Base-by-base conservation (phyloP, 2,797 vertebrate species). In the Acanthis flammea region DNA sequence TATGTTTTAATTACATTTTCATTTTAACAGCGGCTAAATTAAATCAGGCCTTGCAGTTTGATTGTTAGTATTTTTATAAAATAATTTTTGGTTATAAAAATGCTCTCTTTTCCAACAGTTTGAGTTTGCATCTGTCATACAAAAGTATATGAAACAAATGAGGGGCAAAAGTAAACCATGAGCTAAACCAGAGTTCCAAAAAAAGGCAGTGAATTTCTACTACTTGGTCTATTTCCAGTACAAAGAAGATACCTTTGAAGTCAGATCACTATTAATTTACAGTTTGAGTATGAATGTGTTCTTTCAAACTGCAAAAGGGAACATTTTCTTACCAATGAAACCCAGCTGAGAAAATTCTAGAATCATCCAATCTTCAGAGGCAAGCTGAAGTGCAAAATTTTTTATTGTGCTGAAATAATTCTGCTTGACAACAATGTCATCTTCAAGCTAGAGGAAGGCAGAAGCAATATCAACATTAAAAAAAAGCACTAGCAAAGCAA, bases 331-430 rank as follows among this genome's bases (percentile, higher is more conserved):
- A 99, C 99, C 99, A 81, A 99, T 99, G 96, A 99, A 99, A 94
- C 99, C 99, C 89, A 99, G 98, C 96, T 99, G 99, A 94, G 99
- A 99, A 98, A 99, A 99, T 97, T 99, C 99, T 86, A 99, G 98
- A 97, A 99, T 99, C 99, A 99, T 99, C 99, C 99, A 99, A 97
- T 99, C 99, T 97, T 99, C 99, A 39, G 99, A 99, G 31, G 99
- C 98, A 0, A 99, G 98, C 97, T 99, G 99, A 97, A 99, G 98
- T 30, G 99, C 99, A 97, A 99, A 99, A 97, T 99, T 99, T 98
- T 99, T 99, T 98, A 99, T 99, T 27, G 99, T 99, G 97, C 99
- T 99, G 98, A 99, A 99, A 97, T 99, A 99, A 98, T 99, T 99
- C 88, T 99, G 99, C 96, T 99, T 99, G 96, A 99, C 99, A 97